Base-by-base conservation (phyloP, 2,113 vertebrate species). In the cat (Felis catus) region DNA sequence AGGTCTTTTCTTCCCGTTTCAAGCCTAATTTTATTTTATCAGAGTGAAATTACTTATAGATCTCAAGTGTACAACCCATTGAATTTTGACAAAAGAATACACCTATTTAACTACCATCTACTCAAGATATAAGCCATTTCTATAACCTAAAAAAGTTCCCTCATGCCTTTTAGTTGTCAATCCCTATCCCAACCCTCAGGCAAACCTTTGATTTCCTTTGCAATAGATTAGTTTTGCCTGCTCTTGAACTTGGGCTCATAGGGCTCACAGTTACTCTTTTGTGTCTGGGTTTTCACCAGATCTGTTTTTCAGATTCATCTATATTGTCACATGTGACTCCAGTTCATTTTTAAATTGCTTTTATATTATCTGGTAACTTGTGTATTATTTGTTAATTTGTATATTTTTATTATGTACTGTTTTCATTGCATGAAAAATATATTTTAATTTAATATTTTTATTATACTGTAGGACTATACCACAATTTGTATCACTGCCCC, bases 11-110 rank as follows among this genome's bases (percentile, higher is more conserved):
- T 76, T 73, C 14, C 11, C 3, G 21, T 78, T 93, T 93, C 31
- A 79, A 97, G 61, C 41, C 21, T 79, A 84, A 83, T 98, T 96
- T 91, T 96, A 33, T 92, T 84, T 85, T 73, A 76, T 63, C 74
- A 23, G 39, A 39, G 39, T 90, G 61, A 97, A 51, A 53, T 87
- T 93, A 88, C 2, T 0, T 70, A 70, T 15, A 90, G 11, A 36
- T 94, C 23, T 73, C 61, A 82, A 78, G 18, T 63, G 36, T 87
- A 61, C 25, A 94, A 48, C 3, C 16, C 58, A 74, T 10, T n/a
- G 81, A 81, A 21, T 86, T 91, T 73, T 95, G 65, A 85, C 81
- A 89, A 55, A 94, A 3, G 25, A 13, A n/a, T 55, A 8, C 0
- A 48, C 45, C 21, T 79, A 7, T n/a, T 65, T 95, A 31, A n/a